Base-by-base conservation (phyloP, 2,888 invertebrate species). In the Flexamia atlantica region DNA sequence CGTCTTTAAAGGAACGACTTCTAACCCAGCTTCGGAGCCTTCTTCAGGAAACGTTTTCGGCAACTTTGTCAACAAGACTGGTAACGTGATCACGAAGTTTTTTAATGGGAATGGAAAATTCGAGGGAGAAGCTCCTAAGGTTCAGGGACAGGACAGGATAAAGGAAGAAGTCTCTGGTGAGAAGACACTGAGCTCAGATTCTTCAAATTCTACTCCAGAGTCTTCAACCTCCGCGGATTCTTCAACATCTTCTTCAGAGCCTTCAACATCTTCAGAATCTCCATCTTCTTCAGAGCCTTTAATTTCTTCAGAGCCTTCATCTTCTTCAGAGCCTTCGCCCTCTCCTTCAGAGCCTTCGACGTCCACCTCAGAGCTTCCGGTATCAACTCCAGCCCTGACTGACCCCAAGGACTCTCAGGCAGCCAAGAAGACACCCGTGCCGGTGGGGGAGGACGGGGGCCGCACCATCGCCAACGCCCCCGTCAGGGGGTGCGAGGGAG, bases 381-480 rank as follows among this genome's bases (percentile, higher is more conserved):
- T 28, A 14, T 3, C 30, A 14, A 17, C 10, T 7, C 10, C 30
- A 1, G 30, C 30, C 36, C 7, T n/a, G 10, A n/a, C 17, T 68
- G 7, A 1, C 9, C 7, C 17, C 5, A 4, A 2, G 32, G 30
- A 60, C 10, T 9, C 23, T 4, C 10, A 20, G 7, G 10, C 53
- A 1, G 28, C 10, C 64, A 72, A 72, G 36, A 40, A 40, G 72
- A 23, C 20, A 4, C 36, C 30, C 42, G 50, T 76, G 36, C 76
- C 76, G 1, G 50, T 76, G 17, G 46, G 46, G 25, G 42, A 46
- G 2, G 76, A 50, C 25, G 76, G 30, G 1, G 50, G 76, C 5
- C 20, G 50, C 28, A 42, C 50, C 1, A 30, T 76, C 7, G 40
- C 10, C 2, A 30, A 42, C 7, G 76, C 76, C 1, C 76, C 76